Conservation (phyloP, 2,888 invertebrate genomes). For the Drosophila ustulata region DNA sequence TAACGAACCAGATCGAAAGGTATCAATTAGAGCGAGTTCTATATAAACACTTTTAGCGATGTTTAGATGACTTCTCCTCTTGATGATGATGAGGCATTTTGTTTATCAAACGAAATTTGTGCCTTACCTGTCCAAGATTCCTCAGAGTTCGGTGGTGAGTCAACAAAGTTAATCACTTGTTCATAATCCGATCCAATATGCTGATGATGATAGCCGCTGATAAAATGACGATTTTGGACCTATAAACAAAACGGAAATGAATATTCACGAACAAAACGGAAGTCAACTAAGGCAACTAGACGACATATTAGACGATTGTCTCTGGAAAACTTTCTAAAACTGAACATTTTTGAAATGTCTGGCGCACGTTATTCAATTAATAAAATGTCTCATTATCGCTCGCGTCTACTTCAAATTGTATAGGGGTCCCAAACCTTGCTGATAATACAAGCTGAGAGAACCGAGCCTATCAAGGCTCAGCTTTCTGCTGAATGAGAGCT, state of each 20-base stretch:
- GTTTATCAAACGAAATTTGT: background rate
- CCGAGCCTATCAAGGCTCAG: slow-evolving; percentile 8
- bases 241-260: slow-evolving; percentile 29
- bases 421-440: slow-evolving; percentile 76
- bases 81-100: slow-evolving; percentile 13
- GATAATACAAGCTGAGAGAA: slow-evolving; percentile 52
- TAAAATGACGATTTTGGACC: slow-evolving; percentile 79
- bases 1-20: slow-evolving; percentile 38
- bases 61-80: no score
- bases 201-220: slow-evolving; percentile 82
- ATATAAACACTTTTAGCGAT: no score
- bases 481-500: slow-evolving; percentile 19
- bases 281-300: background rate
- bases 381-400: slow-evolving; percentile 55
- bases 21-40: slow-evolving; percentile 35
- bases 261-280: background rate
- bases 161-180: slow-evolving; percentile 85
- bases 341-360: slow-evolving; percentile 35
- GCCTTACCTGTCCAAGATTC: slow-evolving; percentile 85
- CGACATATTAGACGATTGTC: background rate
- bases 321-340: slow-evolving; percentile 37
- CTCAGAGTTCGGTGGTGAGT: slow-evolving; percentile 85
- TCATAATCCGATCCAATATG: slow-evolving; percentile 84
- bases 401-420: slow-evolving; percentile 54
- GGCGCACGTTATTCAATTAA: slow-evolving; percentile 35